Evolutionary conservation across 2,113 vertebrate species (phyloP).

Genomic region (Mesembrinibis cayennensis): DNA sequence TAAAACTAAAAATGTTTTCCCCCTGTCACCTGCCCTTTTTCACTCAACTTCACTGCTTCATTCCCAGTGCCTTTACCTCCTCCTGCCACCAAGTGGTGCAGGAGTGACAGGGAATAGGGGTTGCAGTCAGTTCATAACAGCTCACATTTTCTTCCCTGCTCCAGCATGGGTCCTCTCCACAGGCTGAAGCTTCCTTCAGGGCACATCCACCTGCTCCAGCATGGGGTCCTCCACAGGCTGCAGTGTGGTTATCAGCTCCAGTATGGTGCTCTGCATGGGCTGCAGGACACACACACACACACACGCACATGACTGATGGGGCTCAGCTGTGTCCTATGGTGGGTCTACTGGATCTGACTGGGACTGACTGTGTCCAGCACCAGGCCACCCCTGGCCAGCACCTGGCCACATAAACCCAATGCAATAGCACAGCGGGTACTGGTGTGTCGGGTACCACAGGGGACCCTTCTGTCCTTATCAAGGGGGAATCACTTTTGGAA

Average conservation of each 20-base stretch:
- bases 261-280: background rate
- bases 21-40: background rate
- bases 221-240: too few relatives aligned
- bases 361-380: accelerated
- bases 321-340: background rate
- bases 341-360: background rate
- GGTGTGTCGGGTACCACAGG: background rate
- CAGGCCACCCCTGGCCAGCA: accelerated
- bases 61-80: background rate
- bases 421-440: background rate
- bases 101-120: background rate
- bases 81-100: background rate
- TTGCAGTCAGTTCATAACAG: background rate
- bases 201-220: background rate
- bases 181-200: background rate
- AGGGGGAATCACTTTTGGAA: background rate
- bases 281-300: background rate
- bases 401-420: background rate
- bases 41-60: background rate
- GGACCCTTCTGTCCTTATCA: background rate
- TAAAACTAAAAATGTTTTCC: background rate
- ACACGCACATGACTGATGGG: background rate
- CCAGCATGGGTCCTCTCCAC: accelerated
- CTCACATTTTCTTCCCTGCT: background rate
- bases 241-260: background rate